Evolutionary conservation across 1,140 invertebrate genomes (phyloP), one percentile per base, ranked within the genome.

Genomic region (Heterodera carotae): DNA sequence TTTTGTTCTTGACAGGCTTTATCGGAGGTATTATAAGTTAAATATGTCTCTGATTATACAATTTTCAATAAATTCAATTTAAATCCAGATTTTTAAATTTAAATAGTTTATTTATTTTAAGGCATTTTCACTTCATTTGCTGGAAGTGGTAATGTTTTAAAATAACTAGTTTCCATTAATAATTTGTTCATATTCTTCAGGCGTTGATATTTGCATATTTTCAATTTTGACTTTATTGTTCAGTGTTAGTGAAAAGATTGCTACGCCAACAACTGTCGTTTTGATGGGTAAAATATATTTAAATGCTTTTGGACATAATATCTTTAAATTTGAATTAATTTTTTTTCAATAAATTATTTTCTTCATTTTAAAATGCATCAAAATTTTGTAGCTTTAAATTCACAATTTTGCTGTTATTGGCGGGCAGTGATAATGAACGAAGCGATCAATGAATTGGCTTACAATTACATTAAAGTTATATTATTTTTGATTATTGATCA

Each of bases 261-360:
- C 86, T 10, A 88, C 86, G 34, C 86, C 86, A 43, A 87, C 85
- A 10, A 85, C 85, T 8, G 82, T 87, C 36, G 80, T 87, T n/a
- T 68, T 84, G 15, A 87, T 87, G 85, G 86, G 81, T 77, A 36
- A 69, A 68, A 31, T 59, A 48, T 27, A 33, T 22, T 33, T 69
- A n/a, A n/a, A n/a, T n/a, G n/a, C n/a, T n/a, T n/a, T n/a, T n/a
- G n/a, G n/a, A n/a, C n/a, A n/a, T n/a, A n/a, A n/a, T n/a, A n/a
- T n/a, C n/a, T n/a, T n/a, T n/a, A n/a, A n/a, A n/a, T n/a, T n/a
- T n/a, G n/a, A n/a, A n/a, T 31, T 67, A 36, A 76, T 39, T 76
- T 53, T 0, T 10, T 59, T 2, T 36, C 6, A 59, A 66, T 5
- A 29, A 59, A 39, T 68, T 22, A 25, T 56, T 33, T 43, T n/a